phyloP scores from a whole-genome alignment of 2,113 vertebrate species.

The Notarius quadriscutis region DNA sequence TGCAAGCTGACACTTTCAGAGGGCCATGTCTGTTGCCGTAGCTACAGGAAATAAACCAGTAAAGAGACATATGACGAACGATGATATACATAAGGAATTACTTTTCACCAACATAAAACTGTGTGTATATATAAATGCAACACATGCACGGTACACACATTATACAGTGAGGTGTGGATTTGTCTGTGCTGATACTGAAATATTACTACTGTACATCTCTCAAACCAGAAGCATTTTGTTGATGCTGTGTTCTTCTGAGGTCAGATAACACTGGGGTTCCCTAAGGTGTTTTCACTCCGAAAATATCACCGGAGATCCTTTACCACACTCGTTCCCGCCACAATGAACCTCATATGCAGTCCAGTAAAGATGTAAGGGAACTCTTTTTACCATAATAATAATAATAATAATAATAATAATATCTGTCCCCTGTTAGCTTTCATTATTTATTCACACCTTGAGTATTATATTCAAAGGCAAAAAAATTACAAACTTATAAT shows the following conservation, averaged over 20 bases:
- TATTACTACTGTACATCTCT: background rate
- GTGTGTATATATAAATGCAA: background rate
- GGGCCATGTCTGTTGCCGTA: background rate
- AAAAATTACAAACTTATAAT: background rate
- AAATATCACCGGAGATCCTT: constrained; percentile 19
- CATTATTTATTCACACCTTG: background rate
- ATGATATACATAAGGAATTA: background rate
- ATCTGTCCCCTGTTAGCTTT: background rate
- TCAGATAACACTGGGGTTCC: constrained; percentile 24
- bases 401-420: background rate
- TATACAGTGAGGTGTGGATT: background rate
- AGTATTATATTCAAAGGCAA: background rate
- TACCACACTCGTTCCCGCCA: background rate
- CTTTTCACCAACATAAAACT: background rate
- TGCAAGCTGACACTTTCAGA: constrained; percentile 17
- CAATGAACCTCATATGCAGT: background rate
- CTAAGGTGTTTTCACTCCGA: constrained; percentile 38
- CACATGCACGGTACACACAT: too few relatives aligned
- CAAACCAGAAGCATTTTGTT: constrained; percentile 39
- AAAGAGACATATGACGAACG: background rate
- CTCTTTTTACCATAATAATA: background rate
- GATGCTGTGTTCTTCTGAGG: constrained; percentile 6
- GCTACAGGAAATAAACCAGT: constrained; percentile 16
- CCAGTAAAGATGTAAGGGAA: background rate
- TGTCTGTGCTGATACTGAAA: background rate